Evolutionary conservation across 2,797 vertebrate genomes (phyloP).

Genomic region (Hydrocynus forskahlii): DNA sequence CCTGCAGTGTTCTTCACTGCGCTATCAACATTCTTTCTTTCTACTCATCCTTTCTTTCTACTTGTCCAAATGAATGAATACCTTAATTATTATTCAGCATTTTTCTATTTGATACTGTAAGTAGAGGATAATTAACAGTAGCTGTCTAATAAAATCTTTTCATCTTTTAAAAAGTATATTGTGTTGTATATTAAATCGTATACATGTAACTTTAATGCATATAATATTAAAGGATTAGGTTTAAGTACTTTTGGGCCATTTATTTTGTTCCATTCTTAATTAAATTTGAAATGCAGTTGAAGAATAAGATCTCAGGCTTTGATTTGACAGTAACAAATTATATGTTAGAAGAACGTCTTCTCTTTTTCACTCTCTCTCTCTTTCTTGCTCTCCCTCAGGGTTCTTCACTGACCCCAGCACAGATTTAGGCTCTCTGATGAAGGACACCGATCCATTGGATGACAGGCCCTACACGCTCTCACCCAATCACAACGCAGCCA

Average conservation of each 20-base stretch:
- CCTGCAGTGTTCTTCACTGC: background rate
- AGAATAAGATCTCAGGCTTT: background rate
- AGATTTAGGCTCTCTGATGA: constrained; percentile 82
- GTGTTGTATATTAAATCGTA: too few relatives aligned
- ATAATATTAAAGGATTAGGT: background rate
- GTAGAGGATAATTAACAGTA: background rate
- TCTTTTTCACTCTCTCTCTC: background rate
- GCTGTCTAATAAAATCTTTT: background rate
- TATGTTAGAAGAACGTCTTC: background rate
- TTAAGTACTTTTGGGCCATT: background rate
- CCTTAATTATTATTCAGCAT: background rate
- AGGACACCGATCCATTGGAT: constrained; percentile 77
- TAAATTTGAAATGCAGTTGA: background rate
- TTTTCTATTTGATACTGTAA: background rate
- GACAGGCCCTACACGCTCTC: constrained; percentile 67
- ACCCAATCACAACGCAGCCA: constrained; percentile 62
- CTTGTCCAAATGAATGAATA: background rate
- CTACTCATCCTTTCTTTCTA: background rate
- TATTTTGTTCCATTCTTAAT: background rate
- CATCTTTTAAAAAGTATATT: too few relatives aligned
- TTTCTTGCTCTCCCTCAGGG: constrained; percentile 58
- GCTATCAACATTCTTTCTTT: background rate
- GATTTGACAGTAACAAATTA: background rate
- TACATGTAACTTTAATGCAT: background rate
- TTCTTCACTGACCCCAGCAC: constrained; percentile 70